These are phyloP conservation scores for Diploptera punctata DNA, from an alignment of 2,888 invertebrate species.

Conservation along the genomic window DNA sequence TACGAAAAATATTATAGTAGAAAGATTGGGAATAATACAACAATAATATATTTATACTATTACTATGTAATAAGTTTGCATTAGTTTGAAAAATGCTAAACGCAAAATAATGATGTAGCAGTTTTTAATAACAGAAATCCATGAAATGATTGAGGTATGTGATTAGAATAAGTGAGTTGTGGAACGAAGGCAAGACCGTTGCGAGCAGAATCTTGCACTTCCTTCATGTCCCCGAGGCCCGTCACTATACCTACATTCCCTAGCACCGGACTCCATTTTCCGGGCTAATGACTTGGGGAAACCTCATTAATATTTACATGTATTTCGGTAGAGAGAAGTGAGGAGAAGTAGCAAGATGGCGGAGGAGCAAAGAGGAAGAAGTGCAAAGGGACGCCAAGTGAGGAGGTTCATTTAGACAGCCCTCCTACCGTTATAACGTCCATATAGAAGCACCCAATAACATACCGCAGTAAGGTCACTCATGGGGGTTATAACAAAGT, in stretches of 20 bases:
- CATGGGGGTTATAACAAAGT: constrained; percentile 22
- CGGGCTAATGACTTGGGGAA: constrained; percentile 43
- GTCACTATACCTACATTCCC: constrained; percentile 22
- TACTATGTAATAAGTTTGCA: no score
- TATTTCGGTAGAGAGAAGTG: constrained; percentile 38
- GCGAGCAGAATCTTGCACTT: not conserved
- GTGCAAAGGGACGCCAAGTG: constrained; percentile 26
- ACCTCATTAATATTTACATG: constrained; percentile 44
- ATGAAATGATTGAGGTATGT: no score
- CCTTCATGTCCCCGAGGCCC: not conserved
- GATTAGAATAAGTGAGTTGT: no score
- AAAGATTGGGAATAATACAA: no score
- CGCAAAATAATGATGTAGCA: no score
- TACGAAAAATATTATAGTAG: no score
- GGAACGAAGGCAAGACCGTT: no score
- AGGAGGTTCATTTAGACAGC: constrained; percentile 13
- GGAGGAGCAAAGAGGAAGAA: constrained; percentile 21
- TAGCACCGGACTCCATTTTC: constrained; percentile 42
- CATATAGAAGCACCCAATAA: constrained; percentile 19
- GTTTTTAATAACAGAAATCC: no score
- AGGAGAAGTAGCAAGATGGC: no score
- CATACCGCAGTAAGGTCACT: constrained; percentile 17
- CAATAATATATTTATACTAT: no score
- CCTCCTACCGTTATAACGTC: constrained; percentile 11
- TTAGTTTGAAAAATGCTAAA: no score